Base-by-base conservation (phyloP, 2,888 invertebrate genomes). In the Congeria kusceri region DNA sequence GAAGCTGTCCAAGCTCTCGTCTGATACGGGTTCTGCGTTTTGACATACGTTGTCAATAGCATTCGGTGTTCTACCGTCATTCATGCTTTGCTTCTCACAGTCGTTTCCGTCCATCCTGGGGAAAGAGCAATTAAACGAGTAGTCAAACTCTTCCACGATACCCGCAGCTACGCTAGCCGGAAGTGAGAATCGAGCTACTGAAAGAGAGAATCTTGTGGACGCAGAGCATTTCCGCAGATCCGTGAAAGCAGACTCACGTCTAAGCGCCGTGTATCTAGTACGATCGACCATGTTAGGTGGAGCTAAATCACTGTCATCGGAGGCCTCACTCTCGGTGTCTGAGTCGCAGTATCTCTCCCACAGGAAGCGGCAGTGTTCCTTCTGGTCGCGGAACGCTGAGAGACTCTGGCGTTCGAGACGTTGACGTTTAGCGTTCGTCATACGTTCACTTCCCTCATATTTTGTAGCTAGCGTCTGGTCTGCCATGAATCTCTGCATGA, bases 271-370 rank as follows among this genome's bases (percentile, higher is more conserved):
- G 18, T 3, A 2, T 47, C 25, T 0, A n/a, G 27, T 11, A 23
- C 11, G 3, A 3, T 15, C 47, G 15, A 46, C 46, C n/a, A 49
- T 20, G 5, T 18, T 20, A 15, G n/a, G 5, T 49, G 18, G n/a
- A 5, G 15, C 18, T 3, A 49, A 9, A 4, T 18, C 49, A 15
- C 20, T 49, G 49, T 49, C 18, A 20, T 68, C 56, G 20, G 71
- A 75, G 20, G 20, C n/a, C 15, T 81, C 80, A 49, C 58, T 63
- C 23, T 67, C 72, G 15, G 39, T 66, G 11, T 77, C 77, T 1
- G 77, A 77, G 23, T 81, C 80, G 64, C 77, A 77, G 57, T 70
- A 58, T 23, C 63, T 39, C 46, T 77, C 66, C 80, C 80, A 77
- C 32, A 66, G 47, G 53, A 66, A 74, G 15, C 74, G 70, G n/a